phyloP scores from a whole-genome alignment of 1,140 invertebrate genomes.

The Leguminivora glycinivorella region DNA sequence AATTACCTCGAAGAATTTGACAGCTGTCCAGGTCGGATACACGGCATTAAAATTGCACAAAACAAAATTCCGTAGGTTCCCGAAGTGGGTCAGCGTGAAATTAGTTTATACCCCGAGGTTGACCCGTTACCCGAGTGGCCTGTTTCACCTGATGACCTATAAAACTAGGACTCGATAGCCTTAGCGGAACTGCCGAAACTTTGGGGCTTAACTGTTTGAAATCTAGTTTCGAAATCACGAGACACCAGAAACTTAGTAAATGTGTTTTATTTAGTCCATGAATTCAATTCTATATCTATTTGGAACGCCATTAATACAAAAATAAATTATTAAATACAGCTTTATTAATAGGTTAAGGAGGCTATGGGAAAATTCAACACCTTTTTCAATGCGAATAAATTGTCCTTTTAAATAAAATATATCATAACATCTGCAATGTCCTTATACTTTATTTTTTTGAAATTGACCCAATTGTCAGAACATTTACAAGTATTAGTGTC shows the following conservation, averaged over 20 bases:
- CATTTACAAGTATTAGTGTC: too few relatives aligned
- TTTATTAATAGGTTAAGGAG: too few relatives aligned
- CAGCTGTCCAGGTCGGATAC: not conserved
- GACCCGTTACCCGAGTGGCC: slow-evolving; percentile 4
- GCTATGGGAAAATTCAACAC: too few relatives aligned
- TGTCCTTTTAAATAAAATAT: too few relatives aligned
- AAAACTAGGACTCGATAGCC: not conserved
- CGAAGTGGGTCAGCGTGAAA: slow-evolving; percentile 6
- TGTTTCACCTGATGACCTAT: slow-evolving; percentile 4
- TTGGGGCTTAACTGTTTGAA: not conserved
- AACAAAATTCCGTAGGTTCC: not conserved
- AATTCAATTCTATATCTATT: too few relatives aligned
- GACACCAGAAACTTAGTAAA: not conserved
- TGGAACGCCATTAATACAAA: too few relatives aligned
- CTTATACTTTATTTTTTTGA: too few relatives aligned
- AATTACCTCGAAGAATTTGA: not conserved
- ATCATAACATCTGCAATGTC: too few relatives aligned
- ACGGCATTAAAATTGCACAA: not conserved
- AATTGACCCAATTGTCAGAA: too few relatives aligned
- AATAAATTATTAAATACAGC: too few relatives aligned
- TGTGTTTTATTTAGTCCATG: too few relatives aligned
- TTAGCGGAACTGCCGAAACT: not conserved
- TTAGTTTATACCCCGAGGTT: slow-evolving; percentile 3
- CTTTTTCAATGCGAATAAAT: too few relatives aligned
- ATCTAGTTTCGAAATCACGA: not conserved